Evolutionary conservation across 2,888 invertebrate species (phyloP).

Genomic region (Rotaria sp.): DNA sequence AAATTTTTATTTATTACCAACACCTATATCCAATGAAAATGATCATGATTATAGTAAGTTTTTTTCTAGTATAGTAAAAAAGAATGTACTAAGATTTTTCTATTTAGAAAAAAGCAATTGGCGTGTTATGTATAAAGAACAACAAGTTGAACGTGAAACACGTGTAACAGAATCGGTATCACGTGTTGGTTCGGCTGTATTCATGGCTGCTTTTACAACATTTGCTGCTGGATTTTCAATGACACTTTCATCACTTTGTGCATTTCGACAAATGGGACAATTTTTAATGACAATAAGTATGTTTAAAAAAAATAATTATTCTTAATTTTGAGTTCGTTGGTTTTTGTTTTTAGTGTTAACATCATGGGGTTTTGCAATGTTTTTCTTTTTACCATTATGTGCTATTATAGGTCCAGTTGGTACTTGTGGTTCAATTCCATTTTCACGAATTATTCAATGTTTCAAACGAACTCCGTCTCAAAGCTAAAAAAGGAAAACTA

Average conservation of each 20-base stretch:
- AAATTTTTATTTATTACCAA: neutral
- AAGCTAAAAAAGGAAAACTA: neutral
- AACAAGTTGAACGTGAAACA: constrained; percentile 26
- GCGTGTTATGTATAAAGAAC: neutral
- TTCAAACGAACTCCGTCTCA: neutral
- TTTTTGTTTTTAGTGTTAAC: constrained; percentile 59
- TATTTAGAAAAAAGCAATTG: constrained; percentile 56
- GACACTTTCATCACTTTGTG: constrained; percentile 73
- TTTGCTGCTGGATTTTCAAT: constrained; percentile 75
- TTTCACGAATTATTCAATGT: constrained; percentile 43
- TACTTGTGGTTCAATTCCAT: constrained; percentile 43
- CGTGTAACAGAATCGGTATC: constrained; percentile 35
- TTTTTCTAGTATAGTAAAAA: too few relatives aligned
- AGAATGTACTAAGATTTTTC: too few relatives aligned
- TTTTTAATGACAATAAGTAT: constrained; percentile 70
- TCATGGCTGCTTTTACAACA: constrained; percentile 76
- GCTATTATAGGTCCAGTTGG: constrained; percentile 40
- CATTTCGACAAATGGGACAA: constrained; percentile 79
- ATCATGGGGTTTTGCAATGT: constrained; percentile 65
- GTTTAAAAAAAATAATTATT: neutral
- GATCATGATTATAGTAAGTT: constrained; percentile 31
- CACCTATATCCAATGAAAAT: neutral
- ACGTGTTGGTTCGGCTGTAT: constrained; percentile 71
- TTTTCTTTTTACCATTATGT: constrained; percentile 48
- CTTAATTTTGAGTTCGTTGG: too few relatives aligned